Base-by-base conservation (phyloP, 2,797 vertebrate species). In the Neoniphon sammara region DNA sequence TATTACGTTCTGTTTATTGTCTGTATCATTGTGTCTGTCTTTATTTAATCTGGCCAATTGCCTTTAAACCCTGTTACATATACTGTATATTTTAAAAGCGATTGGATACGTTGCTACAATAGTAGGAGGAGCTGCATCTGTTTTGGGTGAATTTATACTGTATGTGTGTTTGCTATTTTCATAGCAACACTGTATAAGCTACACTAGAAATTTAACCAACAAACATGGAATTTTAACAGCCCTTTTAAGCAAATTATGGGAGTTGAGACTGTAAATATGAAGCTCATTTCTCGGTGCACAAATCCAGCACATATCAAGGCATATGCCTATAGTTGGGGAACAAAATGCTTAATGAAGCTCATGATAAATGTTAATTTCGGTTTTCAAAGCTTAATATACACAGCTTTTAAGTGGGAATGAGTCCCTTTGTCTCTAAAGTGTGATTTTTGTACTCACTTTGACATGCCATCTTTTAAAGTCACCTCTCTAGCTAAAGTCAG, bases 381-480 rank as follows among this genome's bases (percentile, higher is more conserved):
- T 52, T 60, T 63, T 0, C 34, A 12, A 23, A 2, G 70, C 11
- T 8, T 34, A 44, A 1, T 23, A 54, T 31, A 62, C 18, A 53
- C 42, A 44, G 42, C 42, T 44, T 44, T 39, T 44, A 15, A 44
- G 42, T 15, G 4, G 14, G 4, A 4, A 15, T 44, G 42, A 44
- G 14, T 44, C 42, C 5, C 42, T 3, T 25, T 18, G 4, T 46
- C n/a, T 31, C 20, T 70, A 59, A 12, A 25, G 25, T 21, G 20
- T 15, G 50, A 30, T 27, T 59, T 62, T 64, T 50, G 21, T 17
- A 49, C 2, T 3, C 7, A 53, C 21, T 42, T 44, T 60, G 3
- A 66, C 31, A 18, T 61, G 21, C 30, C 30, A 54, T 53, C 2
- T 76, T 73, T 46, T 47, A 2, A 66, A 57, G n/a, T 49, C 8